phyloP scores from a whole-genome alignment of 2,797 vertebrate species.

The Lepidocolaptes lacrymiger region DNA sequence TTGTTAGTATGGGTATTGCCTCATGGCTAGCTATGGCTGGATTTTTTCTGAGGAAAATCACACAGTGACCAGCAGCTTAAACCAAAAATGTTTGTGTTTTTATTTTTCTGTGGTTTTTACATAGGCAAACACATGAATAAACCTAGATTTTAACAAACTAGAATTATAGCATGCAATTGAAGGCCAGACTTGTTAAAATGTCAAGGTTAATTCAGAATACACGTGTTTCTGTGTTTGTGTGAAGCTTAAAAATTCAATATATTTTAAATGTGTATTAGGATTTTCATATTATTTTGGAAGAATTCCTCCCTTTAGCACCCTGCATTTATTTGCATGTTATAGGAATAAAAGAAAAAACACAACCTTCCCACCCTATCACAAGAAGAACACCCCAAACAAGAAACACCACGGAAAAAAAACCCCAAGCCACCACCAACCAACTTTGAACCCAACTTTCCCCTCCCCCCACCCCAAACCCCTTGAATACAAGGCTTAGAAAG shows the following conservation, averaged over 20 bases:
- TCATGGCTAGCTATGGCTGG: not conserved
- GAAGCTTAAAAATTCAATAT: not conserved
- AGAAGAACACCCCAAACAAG: not conserved
- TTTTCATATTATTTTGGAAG: not conserved
- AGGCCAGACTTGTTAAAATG: not conserved
- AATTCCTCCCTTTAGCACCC: not conserved
- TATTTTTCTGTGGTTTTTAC: not conserved
- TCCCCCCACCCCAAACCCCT: rapidly evolving
- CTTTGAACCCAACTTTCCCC: not conserved
- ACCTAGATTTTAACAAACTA: not conserved
- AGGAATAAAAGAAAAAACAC: not conserved
- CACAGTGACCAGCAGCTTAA: not conserved
- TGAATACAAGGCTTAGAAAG: not conserved
- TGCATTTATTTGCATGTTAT: not conserved
- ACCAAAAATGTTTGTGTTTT: not conserved
- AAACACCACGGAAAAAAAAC: not conserved
- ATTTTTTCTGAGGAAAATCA: not conserved
- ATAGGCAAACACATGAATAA: not conserved
- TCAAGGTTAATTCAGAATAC: not conserved
- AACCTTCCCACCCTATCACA: not conserved
- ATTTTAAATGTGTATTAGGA: not conserved
- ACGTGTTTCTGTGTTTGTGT: not conserved
- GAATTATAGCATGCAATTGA: not conserved
- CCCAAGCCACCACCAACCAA: not conserved
- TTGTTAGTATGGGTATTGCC: not conserved